Conservation (phyloP, 2,113 vertebrate genomes). For the Sialia sialis region DNA sequence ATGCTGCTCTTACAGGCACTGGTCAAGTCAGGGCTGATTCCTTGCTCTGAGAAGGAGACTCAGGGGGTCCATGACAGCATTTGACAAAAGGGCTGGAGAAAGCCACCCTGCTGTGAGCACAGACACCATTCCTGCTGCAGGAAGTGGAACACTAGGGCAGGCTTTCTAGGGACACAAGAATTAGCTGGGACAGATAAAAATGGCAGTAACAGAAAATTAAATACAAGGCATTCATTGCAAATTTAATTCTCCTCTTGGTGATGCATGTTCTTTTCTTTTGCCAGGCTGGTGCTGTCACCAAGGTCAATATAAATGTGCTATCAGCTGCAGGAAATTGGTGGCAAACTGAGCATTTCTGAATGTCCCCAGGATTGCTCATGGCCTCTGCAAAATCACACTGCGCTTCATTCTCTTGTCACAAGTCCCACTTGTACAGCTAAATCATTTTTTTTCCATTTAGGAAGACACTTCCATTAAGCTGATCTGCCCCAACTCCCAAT, state of each 20-base stretch:
- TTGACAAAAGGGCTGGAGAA: not conserved
- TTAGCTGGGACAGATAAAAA: not conserved
- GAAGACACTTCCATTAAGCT: not conserved
- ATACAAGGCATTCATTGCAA: not conserved
- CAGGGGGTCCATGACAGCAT: not conserved
- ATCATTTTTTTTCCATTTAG: not conserved
- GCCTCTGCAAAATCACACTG: not conserved
- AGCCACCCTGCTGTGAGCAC: not conserved
- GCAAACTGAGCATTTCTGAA: not conserved
- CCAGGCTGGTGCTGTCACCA: not conserved
- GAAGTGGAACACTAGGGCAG: conserved; percentile 12
- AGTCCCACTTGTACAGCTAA: not conserved
- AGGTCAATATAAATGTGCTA: not conserved
- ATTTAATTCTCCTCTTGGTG: not conserved
- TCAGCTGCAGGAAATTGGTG: not conserved
- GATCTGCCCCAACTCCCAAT: not conserved
- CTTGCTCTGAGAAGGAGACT: not conserved
- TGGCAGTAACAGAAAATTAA: not conserved
- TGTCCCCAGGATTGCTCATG: not conserved
- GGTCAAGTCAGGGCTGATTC: not conserved
- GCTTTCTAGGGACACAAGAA: not conserved
- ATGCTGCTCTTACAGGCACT: not conserved
- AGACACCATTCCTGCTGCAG: not conserved
- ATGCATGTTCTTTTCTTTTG: not conserved
- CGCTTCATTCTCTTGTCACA: not conserved